phyloP scores from a whole-genome alignment of 2,797 vertebrate genomes.

The Propithecus perrieri region DNA sequence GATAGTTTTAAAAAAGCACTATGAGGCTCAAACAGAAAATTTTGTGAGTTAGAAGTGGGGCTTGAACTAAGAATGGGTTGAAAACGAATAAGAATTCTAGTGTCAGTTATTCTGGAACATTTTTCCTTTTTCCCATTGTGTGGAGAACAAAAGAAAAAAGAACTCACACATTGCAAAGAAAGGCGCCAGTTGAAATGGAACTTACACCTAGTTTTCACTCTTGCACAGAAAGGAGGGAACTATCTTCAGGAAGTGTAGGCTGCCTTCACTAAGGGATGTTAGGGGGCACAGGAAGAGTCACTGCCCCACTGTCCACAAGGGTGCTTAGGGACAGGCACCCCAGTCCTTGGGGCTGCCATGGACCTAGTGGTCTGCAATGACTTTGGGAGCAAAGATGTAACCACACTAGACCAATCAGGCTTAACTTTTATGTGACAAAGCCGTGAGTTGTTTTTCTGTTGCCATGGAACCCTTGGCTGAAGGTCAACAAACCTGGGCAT shows the following conservation, averaged over 20 bases:
- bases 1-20: not conserved
- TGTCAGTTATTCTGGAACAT: not conserved
- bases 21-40: not conserved
- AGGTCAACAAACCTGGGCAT: not conserved
- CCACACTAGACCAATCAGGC: not conserved
- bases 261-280: not conserved
- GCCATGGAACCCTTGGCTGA: not conserved
- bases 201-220: not conserved
- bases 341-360: not conserved
- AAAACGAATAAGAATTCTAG: not conserved
- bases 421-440: not conserved
- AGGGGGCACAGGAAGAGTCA: not conserved
- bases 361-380: not conserved
- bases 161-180: not conserved
- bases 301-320: not conserved
- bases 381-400: not conserved
- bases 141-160: constrained; percentile 40
- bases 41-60: not conserved
- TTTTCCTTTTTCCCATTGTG: not conserved
- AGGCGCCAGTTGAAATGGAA: not conserved
- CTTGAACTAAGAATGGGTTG: not conserved
- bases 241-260: accelerated
- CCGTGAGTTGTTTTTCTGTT: not conserved
- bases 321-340: not conserved
- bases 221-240: not conserved